A percentile compares a stretch with the other conserved stretches of the same genome.
These are phyloP conservation scores for Leptonema lineaticorne DNA, from an alignment of 1,140 invertebrate genomes.

Conservation along the genomic window DNA sequence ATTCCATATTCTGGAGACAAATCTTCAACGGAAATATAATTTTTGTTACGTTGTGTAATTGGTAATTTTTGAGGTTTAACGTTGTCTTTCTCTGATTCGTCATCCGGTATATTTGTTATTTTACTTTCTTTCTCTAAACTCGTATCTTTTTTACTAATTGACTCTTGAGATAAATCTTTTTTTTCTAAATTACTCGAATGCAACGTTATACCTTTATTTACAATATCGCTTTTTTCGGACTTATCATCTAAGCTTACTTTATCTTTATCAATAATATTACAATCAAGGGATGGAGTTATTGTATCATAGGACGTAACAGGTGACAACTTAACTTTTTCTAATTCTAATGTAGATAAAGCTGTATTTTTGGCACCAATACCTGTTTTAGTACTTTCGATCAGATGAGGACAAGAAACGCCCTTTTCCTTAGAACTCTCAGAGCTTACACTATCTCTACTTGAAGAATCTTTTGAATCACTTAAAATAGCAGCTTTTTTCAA, in stretches of 20 bases:
- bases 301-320: conserved; percentile 36
- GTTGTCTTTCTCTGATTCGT: conserved; percentile 1
- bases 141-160: conserved; percentile 34
- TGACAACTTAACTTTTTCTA: conserved; percentile 30
- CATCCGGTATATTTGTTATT: conserved; percentile 30
- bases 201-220: conserved; percentile 20
- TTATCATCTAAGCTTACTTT: conserved; percentile 41
- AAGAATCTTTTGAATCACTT: conserved; percentile 38
- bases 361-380: conserved; percentile 39
- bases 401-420: neutral
- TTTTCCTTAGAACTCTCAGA: conserved; percentile 31
- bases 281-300: conserved; percentile 35
- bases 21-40: conserved; percentile 79
- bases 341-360: conserved; percentile 39
- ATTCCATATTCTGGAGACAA: conserved; percentile 84
- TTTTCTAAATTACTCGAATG: conserved; percentile 21
- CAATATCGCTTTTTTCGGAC: conserved; percentile 26
- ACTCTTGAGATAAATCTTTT: conserved; percentile 30
- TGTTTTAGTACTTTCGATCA: conserved; percentile 26
- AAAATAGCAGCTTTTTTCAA: conserved; percentile 59
- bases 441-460: conserved; percentile 19
- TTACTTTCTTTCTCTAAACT: neutral
- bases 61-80: conserved; percentile 47
- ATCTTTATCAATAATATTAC: conserved; percentile 40
- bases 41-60: conserved; percentile 59